Conservation (phyloP, 23 tunicate genomes). For the Corella eumyota region DNA sequence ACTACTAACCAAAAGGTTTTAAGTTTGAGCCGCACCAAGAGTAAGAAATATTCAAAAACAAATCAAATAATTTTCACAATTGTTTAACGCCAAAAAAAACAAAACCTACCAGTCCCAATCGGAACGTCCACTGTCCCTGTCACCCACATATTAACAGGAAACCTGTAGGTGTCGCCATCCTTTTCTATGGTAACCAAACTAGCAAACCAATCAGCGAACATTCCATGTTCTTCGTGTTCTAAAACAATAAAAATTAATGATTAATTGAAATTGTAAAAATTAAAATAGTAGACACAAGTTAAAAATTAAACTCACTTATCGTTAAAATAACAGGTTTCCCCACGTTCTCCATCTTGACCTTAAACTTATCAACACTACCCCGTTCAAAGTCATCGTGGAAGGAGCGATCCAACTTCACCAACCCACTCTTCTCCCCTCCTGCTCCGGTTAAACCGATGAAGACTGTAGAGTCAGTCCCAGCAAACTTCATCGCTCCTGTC, state of each 20-base stretch:
- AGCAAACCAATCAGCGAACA: conserved; percentile 89
- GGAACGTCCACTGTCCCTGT: conserved; percentile 34
- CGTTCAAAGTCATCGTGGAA: conserved; percentile 90
- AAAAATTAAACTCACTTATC: conserved; percentile 46
- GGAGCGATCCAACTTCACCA: conserved; percentile 46
- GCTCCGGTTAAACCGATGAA: conserved; percentile 60
- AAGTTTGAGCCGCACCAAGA: no score
- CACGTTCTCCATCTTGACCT: conserved; percentile 73
- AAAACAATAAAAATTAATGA: background rate
- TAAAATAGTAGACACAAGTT: background rate
- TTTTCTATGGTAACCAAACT: conserved; percentile 40
- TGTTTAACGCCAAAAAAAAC: background rate
- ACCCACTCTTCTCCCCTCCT: conserved; percentile 41
- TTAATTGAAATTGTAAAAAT: background rate
- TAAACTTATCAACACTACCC: conserved; percentile 69
- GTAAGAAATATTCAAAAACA: no score
- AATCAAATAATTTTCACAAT: no score
- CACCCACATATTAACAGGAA: conserved; percentile 72
- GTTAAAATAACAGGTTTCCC: conserved; percentile 58
- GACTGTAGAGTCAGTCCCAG: conserved; percentile 92
- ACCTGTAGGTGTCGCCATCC: conserved; percentile 38
- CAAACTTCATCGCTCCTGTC: conserved; percentile 84
- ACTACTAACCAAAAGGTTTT: no score
- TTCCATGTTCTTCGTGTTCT: conserved; percentile 67
- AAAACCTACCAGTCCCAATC: conserved; percentile 37